Evolutionary conservation across 2,797 vertebrate genomes (phyloP).

Genomic region (Harpagifer antarcticus): DNA sequence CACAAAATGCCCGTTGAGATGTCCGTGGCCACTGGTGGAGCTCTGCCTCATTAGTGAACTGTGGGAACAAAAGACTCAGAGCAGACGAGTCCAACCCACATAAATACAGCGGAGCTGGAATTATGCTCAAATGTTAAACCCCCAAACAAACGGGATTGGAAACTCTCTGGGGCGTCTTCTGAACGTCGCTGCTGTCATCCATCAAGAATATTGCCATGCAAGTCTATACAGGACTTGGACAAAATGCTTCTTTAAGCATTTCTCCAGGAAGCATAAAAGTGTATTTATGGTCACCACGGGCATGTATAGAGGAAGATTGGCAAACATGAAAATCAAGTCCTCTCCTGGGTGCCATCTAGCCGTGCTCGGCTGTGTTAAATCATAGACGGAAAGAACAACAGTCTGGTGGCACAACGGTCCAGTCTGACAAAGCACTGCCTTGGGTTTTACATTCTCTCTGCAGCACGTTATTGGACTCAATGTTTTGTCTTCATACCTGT

Average conservation of each 20-base stretch:
- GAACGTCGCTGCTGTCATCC: conserved; percentile 73
- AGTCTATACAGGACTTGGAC: conserved; percentile 72
- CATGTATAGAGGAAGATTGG: conserved; percentile 82
- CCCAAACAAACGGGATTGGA: conserved; percentile 76
- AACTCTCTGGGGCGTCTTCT: conserved; percentile 73
- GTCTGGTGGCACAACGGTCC: conserved; percentile 67
- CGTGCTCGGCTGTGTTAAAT: conserved; percentile 72
- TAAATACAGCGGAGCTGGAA: conserved; percentile 62
- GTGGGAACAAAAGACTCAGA: conserved; percentile 48
- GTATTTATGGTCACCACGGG: conserved; percentile 79
- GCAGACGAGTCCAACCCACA: conserved; percentile 50
- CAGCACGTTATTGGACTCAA: conserved; percentile 69
- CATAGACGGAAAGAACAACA: conserved; percentile 77
- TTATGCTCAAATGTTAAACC: conserved; percentile 77
- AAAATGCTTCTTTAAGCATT: conserved; percentile 84
- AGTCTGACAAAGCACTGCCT: conserved; percentile 69
- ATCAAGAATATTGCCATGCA: conserved; percentile 77
- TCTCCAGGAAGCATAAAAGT: conserved; percentile 82
- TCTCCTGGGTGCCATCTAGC: conserved; percentile 79
- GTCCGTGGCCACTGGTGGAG: conserved; percentile 28
- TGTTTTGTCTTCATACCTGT: conserved; percentile 81
- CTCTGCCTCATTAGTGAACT: conserved; percentile 62
- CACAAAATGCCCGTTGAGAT: conserved; percentile 34
- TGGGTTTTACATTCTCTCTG: conserved; percentile 66
- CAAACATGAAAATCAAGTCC: conserved; percentile 83